Base-by-base conservation (phyloP, 2,113 vertebrate genomes). In the Pyrgilauda ruficollis region DNA sequence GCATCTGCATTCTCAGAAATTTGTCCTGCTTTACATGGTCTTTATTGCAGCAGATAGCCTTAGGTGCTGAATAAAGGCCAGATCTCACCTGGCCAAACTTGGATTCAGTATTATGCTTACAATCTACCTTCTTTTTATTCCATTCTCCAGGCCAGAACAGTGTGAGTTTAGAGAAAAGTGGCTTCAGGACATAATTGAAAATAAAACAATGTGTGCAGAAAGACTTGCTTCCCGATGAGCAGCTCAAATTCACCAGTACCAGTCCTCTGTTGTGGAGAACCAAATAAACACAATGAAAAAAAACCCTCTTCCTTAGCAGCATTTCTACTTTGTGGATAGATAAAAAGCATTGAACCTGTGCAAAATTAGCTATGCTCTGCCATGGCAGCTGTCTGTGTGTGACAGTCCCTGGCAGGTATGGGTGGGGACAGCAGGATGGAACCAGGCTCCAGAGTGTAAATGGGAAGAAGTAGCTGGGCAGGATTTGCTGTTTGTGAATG, bases 101-200 rank as follows among this genome's bases (percentile, higher is more conserved):
- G 5, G 37, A 77, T 58, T 80, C 39, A 80, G 1, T 49, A 50
- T 50, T 77, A 23, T 70, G 47, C 28, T 70, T 90, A 37, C 12
- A 4, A 52, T 56, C 58, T 73, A 33, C 10, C 11, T 30, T 58
- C 10, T 81, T 96, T 39, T 93, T 91, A 87, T 64, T 95, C 77
- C 77, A 46, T 93, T 37, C 67, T 62, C 33, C 90, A 98, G 98
- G 91, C 96, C 97, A 87, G 98, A 95, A 83, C 44, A 66, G 44
- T 84, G 70, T 89, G 87, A 66, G 35, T 97, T 98, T 91, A 96
- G 95, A 96, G 96, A 98, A 92, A 95, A 97, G 49, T 97, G 97
- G 97, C 95, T 97, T 78, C 97, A 94, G 59, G 95, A 98, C 47
- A 91, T 98, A 4, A 91, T 95, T 84, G 96, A 98, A 89, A 96